Evolutionary conservation across 2,113 vertebrate species (phyloP).

Genomic region (Epinephelus lanceolatus): DNA sequence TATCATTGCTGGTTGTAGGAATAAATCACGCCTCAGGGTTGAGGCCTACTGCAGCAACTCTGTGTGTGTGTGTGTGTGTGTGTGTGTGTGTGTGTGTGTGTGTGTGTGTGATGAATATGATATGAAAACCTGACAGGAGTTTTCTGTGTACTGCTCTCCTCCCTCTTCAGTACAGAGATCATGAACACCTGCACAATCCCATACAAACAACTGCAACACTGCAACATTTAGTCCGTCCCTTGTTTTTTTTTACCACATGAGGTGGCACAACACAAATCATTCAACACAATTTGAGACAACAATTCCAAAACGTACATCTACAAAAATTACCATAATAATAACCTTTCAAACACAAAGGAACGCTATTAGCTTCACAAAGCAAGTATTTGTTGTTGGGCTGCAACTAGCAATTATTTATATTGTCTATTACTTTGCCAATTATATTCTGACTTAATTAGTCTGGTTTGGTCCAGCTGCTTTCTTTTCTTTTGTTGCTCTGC

Average conservation of each 20-base stretch:
- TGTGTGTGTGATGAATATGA: conserved; percentile 24
- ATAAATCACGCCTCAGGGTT: conserved; percentile 54
- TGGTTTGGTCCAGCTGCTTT: background rate
- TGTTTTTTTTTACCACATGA: background rate
- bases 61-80: conserved; percentile 5
- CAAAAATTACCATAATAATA: conserved; percentile 21
- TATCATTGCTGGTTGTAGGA: conserved; percentile 37
- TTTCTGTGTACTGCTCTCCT: conserved; percentile 9
- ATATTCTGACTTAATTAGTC: background rate
- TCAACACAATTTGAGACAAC: background rate
- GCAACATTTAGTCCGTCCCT: conserved; percentile 2
- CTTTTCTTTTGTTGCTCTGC: background rate
- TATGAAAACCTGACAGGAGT: conserved; percentile 29
- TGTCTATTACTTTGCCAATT: background rate
- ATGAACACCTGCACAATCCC: conserved; percentile 10
- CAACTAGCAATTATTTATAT: conserved; percentile 11
- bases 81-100: background rate
- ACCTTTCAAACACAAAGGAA: background rate
- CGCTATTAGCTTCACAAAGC: background rate
- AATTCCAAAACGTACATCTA: background rate
- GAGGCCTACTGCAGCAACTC: conserved; percentile 40
- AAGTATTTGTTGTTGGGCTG: background rate
- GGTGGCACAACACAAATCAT: background rate
- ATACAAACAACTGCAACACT: conserved; percentile 10
- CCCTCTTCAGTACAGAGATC: conserved; percentile 26